phyloP scores from a whole-genome alignment of 2,888 invertebrate species.

The Molorchus minor region DNA sequence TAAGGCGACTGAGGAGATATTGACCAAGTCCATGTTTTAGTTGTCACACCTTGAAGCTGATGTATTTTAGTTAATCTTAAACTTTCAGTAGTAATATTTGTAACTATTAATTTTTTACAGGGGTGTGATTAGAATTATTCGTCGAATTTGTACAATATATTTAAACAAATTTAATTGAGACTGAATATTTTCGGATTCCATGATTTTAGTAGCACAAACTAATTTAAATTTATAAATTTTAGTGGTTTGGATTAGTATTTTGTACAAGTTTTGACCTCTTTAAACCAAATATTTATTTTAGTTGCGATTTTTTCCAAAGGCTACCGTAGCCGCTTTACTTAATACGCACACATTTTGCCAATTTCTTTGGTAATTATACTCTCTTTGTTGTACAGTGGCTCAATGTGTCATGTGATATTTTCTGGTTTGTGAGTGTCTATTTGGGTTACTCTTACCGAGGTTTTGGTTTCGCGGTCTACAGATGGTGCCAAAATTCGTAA shows the following conservation, averaged over 20 bases:
- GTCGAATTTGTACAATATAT: constrained; percentile 49
- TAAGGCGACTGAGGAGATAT: constrained; percentile 63
- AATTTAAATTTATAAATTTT: constrained; percentile 18
- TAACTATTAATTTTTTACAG: constrained; percentile 8
- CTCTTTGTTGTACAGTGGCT: constrained; percentile 58
- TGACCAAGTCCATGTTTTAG: constrained; percentile 19
- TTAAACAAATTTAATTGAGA: constrained; percentile 46
- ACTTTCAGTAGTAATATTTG: constrained; percentile 5
- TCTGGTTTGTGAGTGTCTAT: constrained; percentile 61
- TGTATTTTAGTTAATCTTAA: constrained; percentile 9
- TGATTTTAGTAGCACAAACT: constrained; percentile 26
- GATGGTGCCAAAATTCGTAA: constrained; percentile 54
- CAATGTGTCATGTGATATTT: constrained; percentile 65
- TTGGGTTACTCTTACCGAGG: constrained; percentile 39
- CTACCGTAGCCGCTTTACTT: constrained; percentile 50
- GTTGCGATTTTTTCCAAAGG: constrained; percentile 46
- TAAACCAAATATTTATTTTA: constrained; percentile 52
- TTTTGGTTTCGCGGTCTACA: constrained; percentile 49
- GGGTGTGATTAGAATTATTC: constrained; percentile 32
- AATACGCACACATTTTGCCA: constrained; percentile 60
- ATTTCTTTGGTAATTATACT: constrained; percentile 42
- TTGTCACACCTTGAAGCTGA: constrained; percentile 10
- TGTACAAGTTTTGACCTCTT: constrained; percentile 40
- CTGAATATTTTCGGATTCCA: constrained; percentile 39
- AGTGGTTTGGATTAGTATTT: constrained; percentile 20